These are phyloP conservation scores for Butorides virescens DNA, from an alignment of 2,113 vertebrate species.

Conservation along the genomic window DNA sequence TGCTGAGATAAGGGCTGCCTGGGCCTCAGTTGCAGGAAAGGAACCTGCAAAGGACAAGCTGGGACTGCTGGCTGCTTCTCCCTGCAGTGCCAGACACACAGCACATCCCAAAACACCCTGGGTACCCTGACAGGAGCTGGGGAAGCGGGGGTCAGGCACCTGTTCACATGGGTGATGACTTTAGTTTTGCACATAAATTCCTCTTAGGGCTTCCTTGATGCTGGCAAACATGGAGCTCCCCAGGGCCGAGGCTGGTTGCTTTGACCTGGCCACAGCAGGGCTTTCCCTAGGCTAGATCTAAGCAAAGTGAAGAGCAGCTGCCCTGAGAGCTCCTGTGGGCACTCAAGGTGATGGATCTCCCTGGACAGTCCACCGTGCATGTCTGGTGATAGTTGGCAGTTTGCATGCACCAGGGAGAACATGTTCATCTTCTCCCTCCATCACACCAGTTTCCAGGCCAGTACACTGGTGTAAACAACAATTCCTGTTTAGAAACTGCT, in stretches of 20 bases:
- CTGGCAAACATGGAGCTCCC: neutral
- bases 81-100: neutral
- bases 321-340: neutral
- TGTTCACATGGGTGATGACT: accelerated
- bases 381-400: accelerated
- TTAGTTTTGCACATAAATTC: neutral
- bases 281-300: neutral
- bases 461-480: neutral
- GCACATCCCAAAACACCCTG: accelerated
- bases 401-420: neutral
- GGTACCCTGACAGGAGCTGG: neutral
- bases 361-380: accelerated
- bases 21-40: neutral
- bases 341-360: accelerated
- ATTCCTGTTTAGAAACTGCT: neutral
- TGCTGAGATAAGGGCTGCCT: accelerated
- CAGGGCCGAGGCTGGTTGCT: accelerated
- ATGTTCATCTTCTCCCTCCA: neutral
- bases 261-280: neutral
- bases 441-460: neutral
- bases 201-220: accelerated
- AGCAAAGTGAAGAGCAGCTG: neutral
- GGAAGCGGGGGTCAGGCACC: accelerated
- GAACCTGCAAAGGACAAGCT: neutral
- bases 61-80: neutral